Evolutionary conservation across 1,140 invertebrate species (phyloP).

Genomic region (Diuraphis noxia): DNA sequence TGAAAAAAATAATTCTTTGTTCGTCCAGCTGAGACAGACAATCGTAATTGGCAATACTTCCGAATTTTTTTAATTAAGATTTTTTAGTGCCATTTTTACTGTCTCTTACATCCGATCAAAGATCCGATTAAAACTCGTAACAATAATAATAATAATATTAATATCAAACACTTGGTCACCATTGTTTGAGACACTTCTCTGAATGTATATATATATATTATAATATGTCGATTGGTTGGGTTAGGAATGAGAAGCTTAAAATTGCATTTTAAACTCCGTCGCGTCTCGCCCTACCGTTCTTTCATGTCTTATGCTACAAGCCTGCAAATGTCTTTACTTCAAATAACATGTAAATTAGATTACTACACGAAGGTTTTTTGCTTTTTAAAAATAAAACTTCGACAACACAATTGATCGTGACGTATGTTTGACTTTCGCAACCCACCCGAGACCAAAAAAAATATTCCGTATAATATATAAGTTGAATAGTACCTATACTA

Average conservation of each 20-base stretch:
- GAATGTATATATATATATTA: neutral
- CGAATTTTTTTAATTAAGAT: conserved; percentile 42
- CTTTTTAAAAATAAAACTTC: conserved; percentile 26
- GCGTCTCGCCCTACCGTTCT: neutral
- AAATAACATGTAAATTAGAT: conserved; percentile 54
- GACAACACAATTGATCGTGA: conserved; percentile 47
- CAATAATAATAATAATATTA: conserved; percentile 19
- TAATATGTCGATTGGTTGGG: neutral
- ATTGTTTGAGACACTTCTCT: neutral
- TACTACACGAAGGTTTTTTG: conserved; percentile 4
- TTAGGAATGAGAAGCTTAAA: conserved; percentile 8
- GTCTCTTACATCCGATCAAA: neutral
- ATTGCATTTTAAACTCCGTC: conserved; percentile 49
- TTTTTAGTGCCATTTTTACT: neutral
- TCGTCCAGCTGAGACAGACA: neutral
- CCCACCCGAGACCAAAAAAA: conserved; percentile 24
- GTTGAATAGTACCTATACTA: neutral
- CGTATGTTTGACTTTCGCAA: conserved; percentile 23
- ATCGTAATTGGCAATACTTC: conserved; percentile 32
- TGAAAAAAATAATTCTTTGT: neutral
- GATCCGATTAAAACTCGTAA: neutral
- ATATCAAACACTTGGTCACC: neutral
- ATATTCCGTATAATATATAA: neutral
- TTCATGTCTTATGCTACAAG: conserved; percentile 26
- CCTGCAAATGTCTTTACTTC: conserved; percentile 50